Base-by-base conservation (phyloP, 2,113 vertebrate genomes). In the Strigops habroptila region DNA sequence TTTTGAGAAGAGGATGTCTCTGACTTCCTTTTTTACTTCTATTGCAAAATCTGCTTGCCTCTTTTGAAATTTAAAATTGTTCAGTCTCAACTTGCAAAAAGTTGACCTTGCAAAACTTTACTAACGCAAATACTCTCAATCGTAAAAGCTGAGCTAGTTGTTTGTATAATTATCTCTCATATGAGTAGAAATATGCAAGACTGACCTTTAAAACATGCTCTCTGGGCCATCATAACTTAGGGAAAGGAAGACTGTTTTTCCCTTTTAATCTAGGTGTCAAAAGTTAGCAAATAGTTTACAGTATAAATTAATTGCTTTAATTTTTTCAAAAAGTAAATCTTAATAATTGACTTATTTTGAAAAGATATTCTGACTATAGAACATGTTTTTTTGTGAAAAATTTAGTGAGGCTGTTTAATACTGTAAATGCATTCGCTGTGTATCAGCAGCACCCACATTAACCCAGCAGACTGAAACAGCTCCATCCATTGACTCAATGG, bases 401-500 rank as follows among this genome's bases (percentile, higher is more conserved):
- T 30, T 82, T 68, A 30, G 35, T n/a, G 25, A 79, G 57, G 44
- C 73, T 82, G 15, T 92, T 95, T 85, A 60, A 68, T 70, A 84
- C 25, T 59, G 69, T 60, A 53, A 87, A 63, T 78, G 52, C 62
- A 64, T 79, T 77, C 59, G 2, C 46, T 63, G 1, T 55, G 31
- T 78, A 19, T 82, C 90, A 86, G 63, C 80, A 94, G 68, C 89
- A 90, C 62, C 77, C 71, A 83, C 74, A 95, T 97, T 91, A 91
- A 90, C 57, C 27, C 90, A 96, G 93, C 71, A 84, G 70, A 86
- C 79, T 70, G 96, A 94, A 96, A 89, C 37, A 87, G 71, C 75
- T 95, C 75, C 76, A 88, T 96, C 83, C 93, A 43, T 52, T 76
- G 88, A 85, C 59, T 92, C 91, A 92, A 28, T 93, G 93, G 86